Evolutionary conservation across 2,888 invertebrate species (phyloP).

Genomic region (Nemapogon koenigi): DNA sequence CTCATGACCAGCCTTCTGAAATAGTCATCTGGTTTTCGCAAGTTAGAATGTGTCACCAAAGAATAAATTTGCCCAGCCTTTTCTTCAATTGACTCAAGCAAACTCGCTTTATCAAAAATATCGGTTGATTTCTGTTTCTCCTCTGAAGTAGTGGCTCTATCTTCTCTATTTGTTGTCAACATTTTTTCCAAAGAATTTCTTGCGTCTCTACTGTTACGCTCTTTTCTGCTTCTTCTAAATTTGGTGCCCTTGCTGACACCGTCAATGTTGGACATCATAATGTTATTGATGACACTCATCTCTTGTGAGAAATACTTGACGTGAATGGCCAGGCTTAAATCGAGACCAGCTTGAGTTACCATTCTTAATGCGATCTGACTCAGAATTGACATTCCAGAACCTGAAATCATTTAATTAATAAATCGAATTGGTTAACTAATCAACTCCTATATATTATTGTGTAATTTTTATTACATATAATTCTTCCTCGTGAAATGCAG

Average conservation of each 20-base stretch:
- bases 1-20: slow-evolving; percentile 80
- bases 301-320: slow-evolving; percentile 39
- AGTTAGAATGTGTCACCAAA: slow-evolving; percentile 70
- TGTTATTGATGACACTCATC: slow-evolving; percentile 34
- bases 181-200: slow-evolving; percentile 24
- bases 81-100: background rate
- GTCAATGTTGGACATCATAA: slow-evolving; percentile 42
- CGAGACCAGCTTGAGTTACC: slow-evolving; percentile 72
- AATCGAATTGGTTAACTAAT: too few species aligned
- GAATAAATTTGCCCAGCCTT: slow-evolving; percentile 60
- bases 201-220: slow-evolving; percentile 41
- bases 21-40: slow-evolving; percentile 71
- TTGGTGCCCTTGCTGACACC: slow-evolving; percentile 41
- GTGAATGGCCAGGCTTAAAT: slow-evolving; percentile 50
- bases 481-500: too few species aligned
- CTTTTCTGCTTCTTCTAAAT: slow-evolving; percentile 48
- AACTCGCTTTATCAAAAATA: background rate
- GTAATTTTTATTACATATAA: too few species aligned
- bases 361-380: slow-evolving; percentile 78
- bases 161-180: slow-evolving; percentile 25
- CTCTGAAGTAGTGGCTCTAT: slow-evolving; percentile 17
- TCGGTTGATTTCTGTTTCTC: slow-evolving; percentile 28
- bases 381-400: slow-evolving; percentile 82
- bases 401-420: slow-evolving; percentile 27
- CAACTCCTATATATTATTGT: too few species aligned